Base-by-base conservation (phyloP, 2,888 invertebrate genomes). In the Notocelia uddmanniana region DNA sequence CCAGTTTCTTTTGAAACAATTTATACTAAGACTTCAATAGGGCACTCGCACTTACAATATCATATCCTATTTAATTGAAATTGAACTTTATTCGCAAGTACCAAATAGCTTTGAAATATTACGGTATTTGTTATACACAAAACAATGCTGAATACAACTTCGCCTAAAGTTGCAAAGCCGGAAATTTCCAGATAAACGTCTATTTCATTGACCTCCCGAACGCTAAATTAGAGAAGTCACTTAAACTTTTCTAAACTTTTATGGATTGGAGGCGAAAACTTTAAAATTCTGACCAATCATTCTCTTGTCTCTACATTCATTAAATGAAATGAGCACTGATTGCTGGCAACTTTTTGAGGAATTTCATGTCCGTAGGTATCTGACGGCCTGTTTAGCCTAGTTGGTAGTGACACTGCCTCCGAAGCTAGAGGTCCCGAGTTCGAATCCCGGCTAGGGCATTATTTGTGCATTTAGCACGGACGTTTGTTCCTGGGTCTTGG, bases 191-290 rank as follows among this genome's bases (percentile, higher is more conserved):
- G 34, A 34, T 63, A 64, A 64, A 64, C 37, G 23, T 21, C 21
- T 21, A 34, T 11, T 63, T 63, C n/a, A 64, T 64, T 54, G 64
- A 52, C 64, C n/a, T 19, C n/a, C 13, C 21, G 37, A 64, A 37
- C 34, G 48, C 34, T 21, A 52, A 63, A 63, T 52, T 52, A 52
- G 63, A 21, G 63, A 63, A 64, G 48, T 37, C 52, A 37, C 64
- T 64, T 64, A 23, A 54, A 64, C 37, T 54, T 64, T 23, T 19
- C 37, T n/a, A 21, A 64, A 64, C 52, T 64, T 34, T n/a, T 63
- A 64, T 64, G 37, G 37, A 54, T 37, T 63, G 15, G 50, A 21
- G 37, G 37, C 23, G 34, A 37, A 37, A 37, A 64, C 23, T 15
- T 18, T n/a, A 59, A 60, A 60, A 37, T 31, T 50, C 0, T 3